These are phyloP conservation scores for Bombylius major DNA, from an alignment of 2,888 invertebrate species.

Conservation along the genomic window DNA sequence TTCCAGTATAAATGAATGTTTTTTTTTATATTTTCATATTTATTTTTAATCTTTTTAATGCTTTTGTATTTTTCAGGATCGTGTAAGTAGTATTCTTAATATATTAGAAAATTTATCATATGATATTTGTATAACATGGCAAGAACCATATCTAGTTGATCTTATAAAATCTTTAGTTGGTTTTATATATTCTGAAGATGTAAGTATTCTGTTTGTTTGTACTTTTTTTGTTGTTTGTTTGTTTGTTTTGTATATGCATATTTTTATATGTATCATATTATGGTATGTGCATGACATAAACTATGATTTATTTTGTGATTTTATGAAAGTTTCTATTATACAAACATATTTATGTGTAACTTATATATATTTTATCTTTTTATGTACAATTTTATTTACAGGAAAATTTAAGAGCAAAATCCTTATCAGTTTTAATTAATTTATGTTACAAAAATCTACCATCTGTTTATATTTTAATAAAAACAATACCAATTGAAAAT, in stretches of 20 bases:
- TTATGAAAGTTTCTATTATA: too few species aligned
- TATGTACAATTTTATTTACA: neutral
- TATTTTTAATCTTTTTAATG: too few species aligned
- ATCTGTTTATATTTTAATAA: slow-evolving; percentile 3
- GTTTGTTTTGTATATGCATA: neutral
- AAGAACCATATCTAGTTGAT: slow-evolving; percentile 8
- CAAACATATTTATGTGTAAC: too few species aligned
- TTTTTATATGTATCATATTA: neutral
- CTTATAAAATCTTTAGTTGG: slow-evolving; percentile 7
- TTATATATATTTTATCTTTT: neutral
- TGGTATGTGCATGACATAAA: too few species aligned
- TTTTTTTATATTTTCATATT: too few species aligned
- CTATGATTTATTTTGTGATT: too few species aligned
- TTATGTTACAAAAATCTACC: slow-evolving; percentile 13
- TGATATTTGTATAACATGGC: slow-evolving; percentile 10
- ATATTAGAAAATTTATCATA: slow-evolving; percentile 8
- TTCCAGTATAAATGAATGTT: too few species aligned
- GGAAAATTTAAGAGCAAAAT: neutral
- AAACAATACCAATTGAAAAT: neutral
- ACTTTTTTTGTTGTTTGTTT: too few species aligned
- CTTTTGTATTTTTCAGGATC: neutral
- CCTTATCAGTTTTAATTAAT: slow-evolving; percentile 8
- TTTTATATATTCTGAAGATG: slow-evolving; percentile 4
- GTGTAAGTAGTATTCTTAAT: neutral
- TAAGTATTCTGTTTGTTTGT: neutral